A percentile compares a stretch with the other conserved stretches of the same genome.
These are phyloP conservation scores for Sardinella longiceps DNA, from an alignment of 2,797 vertebrate genomes.

Conservation along the genomic window DNA sequence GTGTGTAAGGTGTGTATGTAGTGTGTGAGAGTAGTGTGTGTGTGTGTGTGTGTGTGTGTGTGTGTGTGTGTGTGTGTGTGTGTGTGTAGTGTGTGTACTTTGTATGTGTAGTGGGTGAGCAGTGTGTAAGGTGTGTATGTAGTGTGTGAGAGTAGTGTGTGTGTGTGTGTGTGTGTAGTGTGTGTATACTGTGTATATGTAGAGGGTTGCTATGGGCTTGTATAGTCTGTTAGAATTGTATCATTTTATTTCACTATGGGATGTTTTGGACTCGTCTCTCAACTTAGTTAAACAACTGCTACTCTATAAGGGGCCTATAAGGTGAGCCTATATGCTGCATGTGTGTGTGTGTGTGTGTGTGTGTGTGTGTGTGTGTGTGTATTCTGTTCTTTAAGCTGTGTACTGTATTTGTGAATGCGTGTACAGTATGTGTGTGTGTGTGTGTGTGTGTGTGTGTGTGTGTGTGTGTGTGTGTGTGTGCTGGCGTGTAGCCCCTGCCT, in stretches of 20 bases:
- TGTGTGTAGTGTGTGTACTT: background rate
- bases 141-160: slow-evolving; percentile 12
- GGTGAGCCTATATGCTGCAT: too few relatives aligned
- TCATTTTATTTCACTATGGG: too few relatives aligned
- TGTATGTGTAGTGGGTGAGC: background rate
- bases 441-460: slow-evolving; percentile 18
- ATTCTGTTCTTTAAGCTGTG: background rate
- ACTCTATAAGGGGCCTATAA: too few relatives aligned
- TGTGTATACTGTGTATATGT: too few relatives aligned
- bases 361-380: background rate
- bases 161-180: slow-evolving; percentile 4
- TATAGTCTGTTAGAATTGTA: too few relatives aligned
- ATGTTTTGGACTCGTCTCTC: too few relatives aligned
- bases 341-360: background rate
- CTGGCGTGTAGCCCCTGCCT: background rate
- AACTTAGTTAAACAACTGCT: too few relatives aligned
- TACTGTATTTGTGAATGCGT: background rate
- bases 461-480: slow-evolving; percentile 7
- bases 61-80: background rate
- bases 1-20: too few relatives aligned
- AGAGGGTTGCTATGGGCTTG: too few relatives aligned
- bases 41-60: background rate
- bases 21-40: background rate
- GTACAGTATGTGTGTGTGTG: background rate
- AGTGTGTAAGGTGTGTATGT: slow-evolving; percentile 4